phyloP scores from a whole-genome alignment of 2,797 vertebrate species.

The Oreonectes daqikongensis region DNA sequence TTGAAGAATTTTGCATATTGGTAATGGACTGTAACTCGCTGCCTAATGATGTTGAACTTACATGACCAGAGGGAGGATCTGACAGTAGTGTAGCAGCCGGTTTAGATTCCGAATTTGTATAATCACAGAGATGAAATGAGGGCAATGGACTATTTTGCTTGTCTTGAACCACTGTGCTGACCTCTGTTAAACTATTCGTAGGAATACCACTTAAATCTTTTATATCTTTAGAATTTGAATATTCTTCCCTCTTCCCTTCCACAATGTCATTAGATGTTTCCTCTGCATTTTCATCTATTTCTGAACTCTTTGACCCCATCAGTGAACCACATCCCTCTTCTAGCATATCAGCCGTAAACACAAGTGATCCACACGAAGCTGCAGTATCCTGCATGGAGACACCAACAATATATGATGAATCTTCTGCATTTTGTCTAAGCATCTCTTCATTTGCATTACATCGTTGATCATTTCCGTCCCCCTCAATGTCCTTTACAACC shows the following conservation, averaged over 20 bases:
- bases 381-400: constrained; percentile 1
- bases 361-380: background rate
- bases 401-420: background rate
- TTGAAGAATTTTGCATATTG: constrained; percentile 6
- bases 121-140: constrained; percentile 11
- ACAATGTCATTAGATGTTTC: background rate
- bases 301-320: constrained; percentile 9
- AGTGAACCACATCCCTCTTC: background rate
- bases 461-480: constrained; percentile 18
- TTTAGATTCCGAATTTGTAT: constrained; percentile 9
- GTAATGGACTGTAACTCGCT: constrained; percentile 17
- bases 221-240: constrained; percentile 14
- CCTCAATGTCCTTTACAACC: constrained; percentile 32
- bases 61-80: constrained; percentile 44
- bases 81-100: constrained; percentile 7
- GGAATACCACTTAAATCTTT: background rate
- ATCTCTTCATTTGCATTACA: background rate
- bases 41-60: constrained; percentile 23
- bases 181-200: constrained; percentile 7
- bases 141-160: constrained; percentile 28
- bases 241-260: background rate
- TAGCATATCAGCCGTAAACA: constrained; percentile 16
- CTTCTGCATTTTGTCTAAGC: constrained; percentile 12
- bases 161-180: background rate
- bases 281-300: constrained; percentile 37